phyloP scores from a whole-genome alignment of 1,140 invertebrate genomes.

The Lethrus apterus region DNA sequence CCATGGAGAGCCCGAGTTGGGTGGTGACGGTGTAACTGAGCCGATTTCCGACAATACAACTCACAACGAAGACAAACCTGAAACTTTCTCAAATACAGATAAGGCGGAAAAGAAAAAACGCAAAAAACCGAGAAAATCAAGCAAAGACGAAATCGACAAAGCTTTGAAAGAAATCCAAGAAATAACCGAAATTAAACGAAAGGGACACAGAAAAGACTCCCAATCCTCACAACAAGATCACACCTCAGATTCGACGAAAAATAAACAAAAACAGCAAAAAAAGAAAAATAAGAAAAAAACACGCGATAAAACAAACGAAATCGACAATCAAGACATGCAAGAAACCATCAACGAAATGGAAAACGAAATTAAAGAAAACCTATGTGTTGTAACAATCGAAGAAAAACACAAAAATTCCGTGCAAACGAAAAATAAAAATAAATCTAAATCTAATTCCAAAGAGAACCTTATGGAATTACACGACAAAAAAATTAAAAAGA shows the following conservation, averaged over 20 bases:
- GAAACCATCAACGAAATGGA: background rate
- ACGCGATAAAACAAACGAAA: background rate
- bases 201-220: conserved; percentile 9
- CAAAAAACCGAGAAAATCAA: conserved; percentile 31
- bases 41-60: background rate
- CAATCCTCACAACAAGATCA: conserved; percentile 5
- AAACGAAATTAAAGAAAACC: too few relatives aligned
- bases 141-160: conserved; percentile 54
- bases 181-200: conserved; percentile 8
- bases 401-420: too few relatives aligned
- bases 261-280: background rate
- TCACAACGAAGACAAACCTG: conserved; percentile 1
- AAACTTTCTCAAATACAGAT: conserved; percentile 11
- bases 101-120: conserved; percentile 24
- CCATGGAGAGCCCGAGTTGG: conserved; percentile 10
- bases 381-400: too few relatives aligned
- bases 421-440: too few relatives aligned
- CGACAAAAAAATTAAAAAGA: too few relatives aligned
- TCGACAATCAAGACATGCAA: background rate
- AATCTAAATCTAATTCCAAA: too few relatives aligned
- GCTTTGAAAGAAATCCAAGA: conserved; percentile 47
- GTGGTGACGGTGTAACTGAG: background rate
- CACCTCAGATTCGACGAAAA: conserved; percentile 6
- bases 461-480: too few relatives aligned
- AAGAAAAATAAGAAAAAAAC: conserved; percentile 11